Percentiles rank a stretch among this genome's conserved stretches.
phyloP scores from a whole-genome alignment of 23 tunicate genomes.

The Botrylloides violaceus region DNA sequence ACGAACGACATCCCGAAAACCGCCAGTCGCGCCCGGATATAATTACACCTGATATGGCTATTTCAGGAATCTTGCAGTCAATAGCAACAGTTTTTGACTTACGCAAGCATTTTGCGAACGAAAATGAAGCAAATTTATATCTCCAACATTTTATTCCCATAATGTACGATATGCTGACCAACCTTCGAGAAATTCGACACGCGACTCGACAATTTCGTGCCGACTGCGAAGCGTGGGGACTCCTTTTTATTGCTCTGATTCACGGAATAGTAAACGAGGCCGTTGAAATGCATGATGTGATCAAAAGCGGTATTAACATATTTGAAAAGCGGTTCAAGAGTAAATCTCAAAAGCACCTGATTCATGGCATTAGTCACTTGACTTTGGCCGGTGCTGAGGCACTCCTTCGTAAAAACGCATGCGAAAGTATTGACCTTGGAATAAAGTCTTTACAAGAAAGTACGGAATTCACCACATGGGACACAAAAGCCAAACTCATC shows the following conservation, averaged over 20 bases:
- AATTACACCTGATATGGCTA: conserved; percentile 10
- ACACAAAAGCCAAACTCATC: conserved; percentile 6
- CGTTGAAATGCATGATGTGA: conserved; percentile 17
- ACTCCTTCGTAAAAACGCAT: neutral
- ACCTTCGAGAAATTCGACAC: conserved; percentile 18
- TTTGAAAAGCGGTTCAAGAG: conserved; percentile 7
- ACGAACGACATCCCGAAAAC: neutral
- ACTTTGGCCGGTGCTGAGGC: neutral
- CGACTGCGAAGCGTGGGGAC: conserved; percentile 21
- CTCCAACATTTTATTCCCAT: conserved; percentile 12
- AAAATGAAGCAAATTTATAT: conserved; percentile 1
- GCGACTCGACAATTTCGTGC: conserved; percentile 5
- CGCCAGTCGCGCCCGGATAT: neutral
- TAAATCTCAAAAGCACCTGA: neutral
- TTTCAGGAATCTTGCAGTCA: conserved; percentile 3
- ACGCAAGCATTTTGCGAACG: neutral
- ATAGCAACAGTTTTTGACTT: conserved; percentile 13
- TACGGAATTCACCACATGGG: conserved; percentile 1
- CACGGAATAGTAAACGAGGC: conserved; percentile 8
- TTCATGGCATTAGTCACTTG: neutral
- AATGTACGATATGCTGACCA: conserved; percentile 20
- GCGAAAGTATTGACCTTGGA: neutral
- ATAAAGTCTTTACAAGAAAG: conserved; percentile 11
- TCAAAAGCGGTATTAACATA: neutral
- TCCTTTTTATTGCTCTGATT: conserved; percentile 11